phyloP scores from a whole-genome alignment of 2,113 vertebrate genomes.

The Mesoclemmys tuberculata region DNA sequence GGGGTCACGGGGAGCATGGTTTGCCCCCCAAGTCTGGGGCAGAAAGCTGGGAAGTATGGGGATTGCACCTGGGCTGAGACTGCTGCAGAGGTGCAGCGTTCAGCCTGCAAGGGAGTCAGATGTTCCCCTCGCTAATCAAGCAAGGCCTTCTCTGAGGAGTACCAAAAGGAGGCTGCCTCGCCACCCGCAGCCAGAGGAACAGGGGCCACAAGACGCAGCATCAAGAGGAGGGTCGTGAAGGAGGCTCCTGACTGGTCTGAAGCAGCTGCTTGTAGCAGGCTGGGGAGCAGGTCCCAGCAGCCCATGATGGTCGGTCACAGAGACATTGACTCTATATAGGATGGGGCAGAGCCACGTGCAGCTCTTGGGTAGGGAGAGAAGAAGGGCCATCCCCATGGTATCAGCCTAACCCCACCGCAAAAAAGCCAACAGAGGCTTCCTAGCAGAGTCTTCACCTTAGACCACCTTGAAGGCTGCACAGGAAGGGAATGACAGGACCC shows the following conservation, averaged over 20 bases:
- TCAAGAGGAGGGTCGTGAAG: too few species aligned
- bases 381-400: background rate
- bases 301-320: too few species aligned
- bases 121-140: background rate
- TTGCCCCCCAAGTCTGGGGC: background rate
- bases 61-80: background rate
- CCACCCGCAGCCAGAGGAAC: background rate
- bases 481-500: background rate
- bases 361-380: background rate
- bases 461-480: accelerated
- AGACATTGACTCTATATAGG: background rate
- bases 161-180: background rate
- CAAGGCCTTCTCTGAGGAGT: background rate
- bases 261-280: too few species aligned
- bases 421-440: background rate
- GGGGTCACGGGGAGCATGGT: too few species aligned
- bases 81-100: background rate
- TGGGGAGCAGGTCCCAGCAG: too few species aligned
- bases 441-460: background rate
- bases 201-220: too few species aligned
- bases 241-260: too few species aligned
- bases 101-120: background rate
- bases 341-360: background rate
- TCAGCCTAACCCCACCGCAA: background rate
- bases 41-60: background rate